These are phyloP conservation scores for human (Homo sapiens) DNA, from an alignment of 2,113 vertebrate species.

Conservation along the genomic window DNA sequence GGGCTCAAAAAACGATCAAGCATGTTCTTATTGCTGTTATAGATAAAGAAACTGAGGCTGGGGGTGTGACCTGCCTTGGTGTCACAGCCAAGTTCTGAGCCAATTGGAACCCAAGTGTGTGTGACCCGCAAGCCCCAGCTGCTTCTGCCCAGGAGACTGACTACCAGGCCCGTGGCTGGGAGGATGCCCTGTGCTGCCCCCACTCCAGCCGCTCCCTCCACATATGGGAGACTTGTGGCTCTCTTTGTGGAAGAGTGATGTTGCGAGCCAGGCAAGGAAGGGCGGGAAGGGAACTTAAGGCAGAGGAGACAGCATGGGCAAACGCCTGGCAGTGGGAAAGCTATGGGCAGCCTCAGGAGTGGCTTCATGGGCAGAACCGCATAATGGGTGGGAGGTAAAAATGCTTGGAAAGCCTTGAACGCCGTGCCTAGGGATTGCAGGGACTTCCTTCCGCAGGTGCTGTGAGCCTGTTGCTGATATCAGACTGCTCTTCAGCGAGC, in stretches of 20 bases:
- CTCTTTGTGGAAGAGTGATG: neutral
- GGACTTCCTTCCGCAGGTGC: neutral
- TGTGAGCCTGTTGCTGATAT: neutral
- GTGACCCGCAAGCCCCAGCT: neutral
- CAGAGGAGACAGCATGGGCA: neutral
- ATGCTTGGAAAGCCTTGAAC: neutral
- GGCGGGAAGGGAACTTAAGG: neutral
- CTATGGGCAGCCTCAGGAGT: neutral
- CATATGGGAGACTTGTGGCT: fast-evolving
- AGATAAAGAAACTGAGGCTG: neutral
- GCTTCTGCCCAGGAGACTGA: neutral
- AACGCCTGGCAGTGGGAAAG: neutral
- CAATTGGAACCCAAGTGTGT: neutral
- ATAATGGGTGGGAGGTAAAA: neutral
- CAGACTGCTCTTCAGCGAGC: neutral
- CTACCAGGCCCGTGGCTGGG: neutral
- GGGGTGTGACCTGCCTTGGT: neutral
- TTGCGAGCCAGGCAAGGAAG: neutral
- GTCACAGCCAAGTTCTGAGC: neutral
- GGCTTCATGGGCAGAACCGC: fast-evolving
- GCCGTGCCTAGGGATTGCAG: neutral
- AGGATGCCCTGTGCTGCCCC: fast-evolving
- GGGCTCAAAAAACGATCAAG: neutral
- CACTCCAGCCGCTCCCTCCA: neutral
- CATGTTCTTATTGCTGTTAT: neutral